A percentile compares a stretch with the other conserved stretches of the same genome.
Evolutionary conservation across 1,140 invertebrate genomes (phyloP).

Genomic region (Solen grandis): DNA sequence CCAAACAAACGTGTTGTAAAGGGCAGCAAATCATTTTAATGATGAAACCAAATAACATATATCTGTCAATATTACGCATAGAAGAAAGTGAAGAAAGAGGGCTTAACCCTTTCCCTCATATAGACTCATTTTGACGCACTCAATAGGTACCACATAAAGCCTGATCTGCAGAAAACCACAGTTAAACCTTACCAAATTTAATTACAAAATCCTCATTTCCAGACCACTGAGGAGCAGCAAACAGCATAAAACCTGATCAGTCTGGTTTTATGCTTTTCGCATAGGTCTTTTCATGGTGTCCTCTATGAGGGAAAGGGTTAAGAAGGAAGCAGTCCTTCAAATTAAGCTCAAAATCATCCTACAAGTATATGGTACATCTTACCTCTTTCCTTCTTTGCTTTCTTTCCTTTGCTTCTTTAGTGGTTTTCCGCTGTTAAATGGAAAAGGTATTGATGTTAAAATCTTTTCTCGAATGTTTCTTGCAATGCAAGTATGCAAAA

Average conservation of each 20-base stretch:
- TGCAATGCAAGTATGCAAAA: not conserved
- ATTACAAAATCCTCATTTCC: not conserved
- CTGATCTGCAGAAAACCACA: too few relatives aligned
- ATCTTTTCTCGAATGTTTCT: not conserved
- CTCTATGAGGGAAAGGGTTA: not conserved
- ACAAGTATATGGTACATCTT: not conserved
- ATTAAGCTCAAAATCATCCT: not conserved
- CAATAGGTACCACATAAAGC: too few relatives aligned
- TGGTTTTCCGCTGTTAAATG: slow-evolving; percentile 70
- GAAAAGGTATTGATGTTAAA: not conserved
- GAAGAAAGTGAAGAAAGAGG: too few relatives aligned
- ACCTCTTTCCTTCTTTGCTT: slow-evolving; percentile 74
- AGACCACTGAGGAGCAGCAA: not conserved
- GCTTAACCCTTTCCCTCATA: too few relatives aligned
- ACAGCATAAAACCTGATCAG: not conserved
- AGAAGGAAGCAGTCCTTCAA: not conserved
- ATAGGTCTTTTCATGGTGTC: not conserved
- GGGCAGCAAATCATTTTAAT: too few relatives aligned
- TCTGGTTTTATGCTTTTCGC: not conserved
- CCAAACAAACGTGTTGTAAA: too few relatives aligned
- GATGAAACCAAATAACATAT: too few relatives aligned
- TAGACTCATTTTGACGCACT: too few relatives aligned
- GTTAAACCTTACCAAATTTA: too few relatives aligned
- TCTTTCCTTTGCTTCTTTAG: slow-evolving; percentile 74
- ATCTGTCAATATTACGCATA: too few relatives aligned